Evolutionary conservation across 2,113 vertebrate species (phyloP), one percentile per base, ranked within the genome.

Genomic region (Naja naja): DNA sequence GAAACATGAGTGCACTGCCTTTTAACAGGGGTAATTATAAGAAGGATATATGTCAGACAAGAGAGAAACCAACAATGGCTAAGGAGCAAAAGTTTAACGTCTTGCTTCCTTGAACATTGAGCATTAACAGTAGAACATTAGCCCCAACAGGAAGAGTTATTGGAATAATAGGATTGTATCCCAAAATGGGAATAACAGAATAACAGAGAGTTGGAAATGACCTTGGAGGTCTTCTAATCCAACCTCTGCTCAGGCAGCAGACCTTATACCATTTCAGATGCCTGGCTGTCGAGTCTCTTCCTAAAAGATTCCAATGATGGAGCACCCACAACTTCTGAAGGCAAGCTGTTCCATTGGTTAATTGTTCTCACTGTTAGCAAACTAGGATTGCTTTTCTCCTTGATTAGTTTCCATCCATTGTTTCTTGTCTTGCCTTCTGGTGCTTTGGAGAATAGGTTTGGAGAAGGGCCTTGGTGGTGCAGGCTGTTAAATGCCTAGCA

Each of bases 1-100:
- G 94, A 58, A 92, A 96, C 56, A 95, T 95, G 95, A 94, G 93
- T 95, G 92, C 94, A 91, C 74, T 92, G 85, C 85, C 49, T 94
- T 97, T 97, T 97, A 97, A 96, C 96, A 95, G 96, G 96, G 25
- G 58, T 10, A 8, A 60, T 90, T 94, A 94, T 96, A 92, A 64
- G 91, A 85, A 64, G 94, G 95, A 94, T 93, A 96, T 95, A 94
- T 95, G 93, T 94, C 74, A 58, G 94, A 94, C 91, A 96, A 96
- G 92, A 93, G 47, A 94, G 94, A 97, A 96, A 91, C 91, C 94
- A 97, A 85, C 96, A 92, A 95, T 43, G 92, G 94, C 3, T 49
- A 30, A 5, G 3, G 53, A 81, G 16, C 12, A 39, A 56, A 89
- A 43, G 5, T 25, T 22, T 34, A 88, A 34, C 4, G 55, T 0